Evolutionary conservation across 2,113 vertebrate species (phyloP).

Genomic region (Petaurus breviceps): DNA sequence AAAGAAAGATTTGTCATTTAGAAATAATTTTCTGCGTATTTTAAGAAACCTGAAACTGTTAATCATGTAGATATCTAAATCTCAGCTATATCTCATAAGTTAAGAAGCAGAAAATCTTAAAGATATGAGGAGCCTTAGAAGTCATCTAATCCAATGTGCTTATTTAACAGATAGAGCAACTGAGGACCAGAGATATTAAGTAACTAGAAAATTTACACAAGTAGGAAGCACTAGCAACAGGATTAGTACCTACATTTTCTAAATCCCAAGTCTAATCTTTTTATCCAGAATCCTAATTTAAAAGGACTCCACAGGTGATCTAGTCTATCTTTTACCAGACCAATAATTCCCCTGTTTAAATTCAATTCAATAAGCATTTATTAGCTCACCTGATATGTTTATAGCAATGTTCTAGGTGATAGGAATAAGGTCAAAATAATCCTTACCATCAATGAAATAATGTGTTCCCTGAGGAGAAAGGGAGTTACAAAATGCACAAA

Average conservation of each 20-base stretch:
- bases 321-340: background rate
- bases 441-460: background rate
- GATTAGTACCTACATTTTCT: background rate
- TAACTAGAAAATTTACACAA: background rate
- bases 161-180: background rate
- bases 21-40: background rate
- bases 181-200: background rate
- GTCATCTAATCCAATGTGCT: background rate
- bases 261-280: background rate
- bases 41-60: background rate
- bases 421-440: background rate
- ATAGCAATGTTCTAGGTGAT: rapidly evolving
- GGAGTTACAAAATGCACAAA: background rate
- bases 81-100: background rate
- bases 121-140: background rate
- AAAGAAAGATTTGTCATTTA: background rate
- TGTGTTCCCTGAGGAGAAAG: background rate
- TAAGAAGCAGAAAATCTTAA: background rate
- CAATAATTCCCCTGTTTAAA: background rate
- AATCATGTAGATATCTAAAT: background rate
- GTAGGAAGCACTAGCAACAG: background rate
- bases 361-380: background rate
- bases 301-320: background rate
- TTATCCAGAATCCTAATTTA: background rate
- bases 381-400: background rate